A percentile compares a stretch with the other conserved stretches of the same genome.
Evolutionary conservation across 2,797 vertebrate genomes (phyloP).

Genomic region (Gymnothorax reevesii): DNA sequence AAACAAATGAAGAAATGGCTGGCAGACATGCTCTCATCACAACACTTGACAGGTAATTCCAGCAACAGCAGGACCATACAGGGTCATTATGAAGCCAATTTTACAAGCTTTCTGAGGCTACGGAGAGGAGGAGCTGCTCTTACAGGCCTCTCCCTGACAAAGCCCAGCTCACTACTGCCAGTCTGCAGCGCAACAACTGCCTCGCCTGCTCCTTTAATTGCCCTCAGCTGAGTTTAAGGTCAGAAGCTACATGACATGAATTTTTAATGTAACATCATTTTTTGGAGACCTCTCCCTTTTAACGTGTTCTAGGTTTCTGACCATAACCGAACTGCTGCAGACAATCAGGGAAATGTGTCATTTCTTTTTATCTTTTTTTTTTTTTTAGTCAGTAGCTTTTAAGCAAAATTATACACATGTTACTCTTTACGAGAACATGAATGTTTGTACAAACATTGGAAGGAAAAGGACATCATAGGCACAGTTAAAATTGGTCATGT

Average conservation of each 20-base stretch:
- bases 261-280: not conserved
- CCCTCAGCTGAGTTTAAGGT: not conserved
- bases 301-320: not conserved
- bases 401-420: not conserved
- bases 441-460: not conserved
- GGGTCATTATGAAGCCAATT: constrained; percentile 17
- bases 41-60: constrained; percentile 7
- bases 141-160: not conserved
- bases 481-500: not conserved
- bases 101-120: not conserved
- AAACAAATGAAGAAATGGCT: not conserved
- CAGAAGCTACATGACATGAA: not conserved
- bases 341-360: not conserved
- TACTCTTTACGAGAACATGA: not conserved
- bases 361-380: not conserved
- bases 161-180: not conserved
- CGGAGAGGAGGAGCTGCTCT: not conserved
- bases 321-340: not conserved
- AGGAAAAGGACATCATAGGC: not conserved
- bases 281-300: not conserved
- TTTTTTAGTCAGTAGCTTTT: not conserved
- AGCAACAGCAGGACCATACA: constrained; percentile 10
- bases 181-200: not conserved
- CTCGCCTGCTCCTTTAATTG: not conserved
- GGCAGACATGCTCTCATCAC: not conserved